A percentile compares a stretch with the other conserved stretches of the same genome.
Evolutionary conservation across 2,797 vertebrate species (phyloP).

Genomic region (Lagorchestes hirsutus): DNA sequence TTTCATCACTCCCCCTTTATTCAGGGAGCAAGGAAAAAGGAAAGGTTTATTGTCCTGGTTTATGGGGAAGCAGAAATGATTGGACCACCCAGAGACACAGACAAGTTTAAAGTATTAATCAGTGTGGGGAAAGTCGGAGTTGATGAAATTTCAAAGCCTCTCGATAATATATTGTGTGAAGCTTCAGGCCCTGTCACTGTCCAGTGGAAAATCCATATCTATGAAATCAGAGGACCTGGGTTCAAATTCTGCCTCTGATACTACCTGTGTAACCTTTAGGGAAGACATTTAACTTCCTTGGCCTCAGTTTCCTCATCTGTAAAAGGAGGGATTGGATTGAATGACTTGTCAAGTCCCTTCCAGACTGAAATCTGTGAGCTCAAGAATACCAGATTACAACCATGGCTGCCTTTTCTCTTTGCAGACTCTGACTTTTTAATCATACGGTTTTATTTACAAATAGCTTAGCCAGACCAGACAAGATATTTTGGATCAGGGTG

Average conservation of each 20-base stretch:
- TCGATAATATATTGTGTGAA: constrained; percentile 12
- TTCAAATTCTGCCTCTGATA: neutral
- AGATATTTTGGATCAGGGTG: neutral
- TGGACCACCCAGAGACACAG: constrained; percentile 72
- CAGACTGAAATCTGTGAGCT: neutral
- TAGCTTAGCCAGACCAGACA: neutral
- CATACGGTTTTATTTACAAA: neutral
- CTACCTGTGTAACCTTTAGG: neutral
- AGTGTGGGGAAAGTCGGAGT: constrained; percentile 40
- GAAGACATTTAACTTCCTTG: neutral
- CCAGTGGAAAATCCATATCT: neutral
- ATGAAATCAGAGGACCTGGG: neutral
- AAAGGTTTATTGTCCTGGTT: constrained; percentile 63
- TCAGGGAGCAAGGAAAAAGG: constrained; percentile 33
- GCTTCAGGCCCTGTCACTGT: neutral
- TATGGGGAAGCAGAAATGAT: constrained; percentile 33
- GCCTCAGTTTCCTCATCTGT: neutral
- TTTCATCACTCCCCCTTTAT: constrained; percentile 75
- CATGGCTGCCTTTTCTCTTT: neutral
- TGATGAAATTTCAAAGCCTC: neutral
- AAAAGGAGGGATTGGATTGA: neutral
- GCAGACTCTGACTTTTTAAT: neutral
- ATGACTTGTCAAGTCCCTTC: neutral
- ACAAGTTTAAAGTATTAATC: constrained; percentile 50
- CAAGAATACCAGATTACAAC: neutral